Conservation (phyloP, 2,888 invertebrate species). For the Drosophila setosimentum region DNA sequence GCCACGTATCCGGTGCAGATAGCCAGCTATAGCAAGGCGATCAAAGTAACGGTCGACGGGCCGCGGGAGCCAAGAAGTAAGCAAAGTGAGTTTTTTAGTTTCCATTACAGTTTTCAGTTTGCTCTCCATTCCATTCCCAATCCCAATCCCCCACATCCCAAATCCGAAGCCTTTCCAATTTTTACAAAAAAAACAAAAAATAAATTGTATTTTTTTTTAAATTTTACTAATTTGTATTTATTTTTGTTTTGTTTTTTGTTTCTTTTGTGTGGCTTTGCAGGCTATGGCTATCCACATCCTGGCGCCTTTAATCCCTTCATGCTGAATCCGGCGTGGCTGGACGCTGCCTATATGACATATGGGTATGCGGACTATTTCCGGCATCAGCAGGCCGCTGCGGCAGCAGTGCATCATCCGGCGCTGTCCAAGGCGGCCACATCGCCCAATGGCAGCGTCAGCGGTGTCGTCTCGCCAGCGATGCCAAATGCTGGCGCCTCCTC, state of each 20-base stretch:
- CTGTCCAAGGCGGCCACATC: constrained; percentile 87
- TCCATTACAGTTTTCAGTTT: constrained; percentile 67
- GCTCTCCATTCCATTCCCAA: not conserved
- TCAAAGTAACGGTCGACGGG: constrained; percentile 99
- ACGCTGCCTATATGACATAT: constrained; percentile 93
- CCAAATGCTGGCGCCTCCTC: constrained; percentile 33
- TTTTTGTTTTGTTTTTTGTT: constrained; percentile 60
- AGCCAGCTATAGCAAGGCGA: constrained; percentile 97
- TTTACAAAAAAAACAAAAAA: not conserved
- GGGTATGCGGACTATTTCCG: constrained; percentile 90
- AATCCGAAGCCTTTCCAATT: not conserved
- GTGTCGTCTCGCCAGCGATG: constrained; percentile 50
- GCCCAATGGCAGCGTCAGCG: constrained; percentile 77
- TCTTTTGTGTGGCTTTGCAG: constrained; percentile 85
- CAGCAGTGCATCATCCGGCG: constrained; percentile 86
- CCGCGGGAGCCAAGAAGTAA: constrained; percentile 98
- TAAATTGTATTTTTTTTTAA: not conserved
- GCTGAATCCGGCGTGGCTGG: constrained; percentile 93
- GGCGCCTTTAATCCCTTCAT: constrained; percentile 92
- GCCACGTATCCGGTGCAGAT: constrained; percentile 91
- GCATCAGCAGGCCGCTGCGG: constrained; percentile 86
- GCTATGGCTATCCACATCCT: constrained; percentile 92
- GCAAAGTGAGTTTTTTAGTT: constrained; percentile 92
- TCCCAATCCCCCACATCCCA: not conserved
- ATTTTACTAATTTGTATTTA: constrained; percentile 26